Conservation (phyloP, 2,797 vertebrate genomes). For the Zenarchopterus dispar region DNA sequence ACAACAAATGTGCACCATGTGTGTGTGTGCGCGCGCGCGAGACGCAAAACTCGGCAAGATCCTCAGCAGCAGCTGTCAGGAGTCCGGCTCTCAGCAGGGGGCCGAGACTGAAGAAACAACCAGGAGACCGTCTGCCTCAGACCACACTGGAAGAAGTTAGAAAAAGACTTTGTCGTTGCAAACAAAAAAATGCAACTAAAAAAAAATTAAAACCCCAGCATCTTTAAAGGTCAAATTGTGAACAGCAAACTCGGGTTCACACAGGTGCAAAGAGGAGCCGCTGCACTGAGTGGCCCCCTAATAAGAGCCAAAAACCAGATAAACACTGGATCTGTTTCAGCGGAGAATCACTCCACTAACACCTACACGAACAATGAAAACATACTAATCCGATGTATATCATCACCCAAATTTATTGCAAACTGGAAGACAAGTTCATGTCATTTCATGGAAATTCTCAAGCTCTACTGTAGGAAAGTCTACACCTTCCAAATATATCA, state of each 20-base stretch:
- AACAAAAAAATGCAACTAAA: conserved; percentile 5
- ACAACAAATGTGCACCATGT: background rate
- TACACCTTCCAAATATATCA: conserved; percentile 17
- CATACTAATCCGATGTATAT: conserved; percentile 43
- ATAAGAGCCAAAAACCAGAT: too few relatives aligned
- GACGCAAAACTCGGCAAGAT: conserved; percentile 57
- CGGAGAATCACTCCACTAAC: background rate
- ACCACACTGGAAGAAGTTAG: conserved; percentile 62
- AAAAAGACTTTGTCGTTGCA: conserved; percentile 7
- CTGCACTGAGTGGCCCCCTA: too few relatives aligned
- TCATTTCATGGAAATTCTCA: conserved; percentile 36
- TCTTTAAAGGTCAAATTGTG: too few relatives aligned
- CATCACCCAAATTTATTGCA: conserved; percentile 62
- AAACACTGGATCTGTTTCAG: too few relatives aligned
- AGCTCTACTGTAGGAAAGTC: conserved; percentile 12
- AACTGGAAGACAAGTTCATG: conserved; percentile 54
- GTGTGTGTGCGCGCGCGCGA: conserved; percentile 13
- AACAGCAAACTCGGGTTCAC: background rate
- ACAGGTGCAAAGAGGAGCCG: background rate
- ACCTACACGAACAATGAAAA: conserved; percentile 37
- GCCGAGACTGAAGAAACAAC: conserved; percentile 53
- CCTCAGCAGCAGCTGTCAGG: conserved; percentile 66
- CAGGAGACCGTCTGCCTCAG: conserved; percentile 18
- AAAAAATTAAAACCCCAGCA: too few relatives aligned
- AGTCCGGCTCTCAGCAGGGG: conserved; percentile 55